Evolutionary conservation across 2,888 invertebrate species (phyloP), one percentile per base, ranked within the genome.

Genomic region (Zaprionus obscuricornis): DNA sequence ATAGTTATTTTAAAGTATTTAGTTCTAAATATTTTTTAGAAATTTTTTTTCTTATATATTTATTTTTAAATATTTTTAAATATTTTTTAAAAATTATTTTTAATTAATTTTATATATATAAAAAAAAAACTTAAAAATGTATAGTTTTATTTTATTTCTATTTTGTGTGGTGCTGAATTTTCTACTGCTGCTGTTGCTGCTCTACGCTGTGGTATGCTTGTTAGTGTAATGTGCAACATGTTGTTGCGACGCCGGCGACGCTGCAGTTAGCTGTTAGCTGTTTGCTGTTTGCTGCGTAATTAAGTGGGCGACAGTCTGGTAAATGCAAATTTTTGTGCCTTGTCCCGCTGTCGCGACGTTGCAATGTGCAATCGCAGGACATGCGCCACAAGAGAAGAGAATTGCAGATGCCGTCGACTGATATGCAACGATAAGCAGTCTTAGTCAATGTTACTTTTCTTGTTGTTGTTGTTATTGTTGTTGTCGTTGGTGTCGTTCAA

Each of bases 221-320:
- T 77, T 79, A 79, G 77, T 65, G 74, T 69, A 78, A 74, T 74
- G 72, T 77, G 77, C 77, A 79, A 65, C 63, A 65, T 51, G 54
- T 56, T 51, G 58, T 50, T 11, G 57, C 63, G 26, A 39, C 43
- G 43, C 42, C 46, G 49, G 24, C 59, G 37, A 49, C 49, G 10
- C 36, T 6, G 17, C 31, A 2, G 29, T n/a, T 4, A 24, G 20
- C 17, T 47, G 55, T 42, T 6, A 17, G n/a, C n/a, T n/a, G n/a
- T n/a, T 34, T 55, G 45, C 29, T 20, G 67, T 51, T n/a, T 64
- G 77, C 78, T 81, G 82, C 78, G 78, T 78, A 78, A 78, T 81
- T 79, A 79, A 81, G 78, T 79, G 78, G 78, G 81, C 81, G 78
- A 79, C 81, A 78, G 78, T 59, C 78, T 79, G 78, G 81, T 79